Evolutionary conservation across 2,113 vertebrate genomes (phyloP).

Genomic region (Steatornis caripensis): DNA sequence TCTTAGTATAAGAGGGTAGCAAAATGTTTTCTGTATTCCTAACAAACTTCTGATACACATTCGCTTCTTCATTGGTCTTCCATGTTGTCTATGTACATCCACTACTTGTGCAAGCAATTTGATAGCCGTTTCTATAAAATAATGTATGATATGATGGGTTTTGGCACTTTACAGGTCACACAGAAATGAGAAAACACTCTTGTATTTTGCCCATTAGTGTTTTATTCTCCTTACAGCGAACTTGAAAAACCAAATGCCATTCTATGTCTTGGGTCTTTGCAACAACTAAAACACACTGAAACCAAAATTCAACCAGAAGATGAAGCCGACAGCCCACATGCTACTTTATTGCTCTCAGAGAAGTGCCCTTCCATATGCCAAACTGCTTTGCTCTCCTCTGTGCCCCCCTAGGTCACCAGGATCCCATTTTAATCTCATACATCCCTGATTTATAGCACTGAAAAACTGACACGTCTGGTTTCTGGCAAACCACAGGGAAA

Average conservation of each 20-base stretch:
- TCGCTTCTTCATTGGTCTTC: background rate
- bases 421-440: background rate
- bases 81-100: background rate
- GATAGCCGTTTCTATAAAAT: background rate
- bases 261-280: background rate
- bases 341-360: background rate
- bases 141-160: background rate
- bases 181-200: background rate
- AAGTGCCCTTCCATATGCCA: background rate
- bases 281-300: background rate
- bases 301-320: background rate
- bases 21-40: background rate
- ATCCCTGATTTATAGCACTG: background rate
- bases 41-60: background rate
- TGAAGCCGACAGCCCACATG: background rate
- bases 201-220: background rate
- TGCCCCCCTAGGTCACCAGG: background rate
- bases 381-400: background rate
- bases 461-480: background rate
- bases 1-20: background rate
- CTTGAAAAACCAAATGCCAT: background rate
- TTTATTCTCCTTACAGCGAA: background rate
- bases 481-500: constrained; percentile 6
- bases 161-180: background rate
- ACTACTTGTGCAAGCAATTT: background rate